Base-by-base conservation (phyloP, 2,113 vertebrate genomes). In the Platichthys stellatus region DNA sequence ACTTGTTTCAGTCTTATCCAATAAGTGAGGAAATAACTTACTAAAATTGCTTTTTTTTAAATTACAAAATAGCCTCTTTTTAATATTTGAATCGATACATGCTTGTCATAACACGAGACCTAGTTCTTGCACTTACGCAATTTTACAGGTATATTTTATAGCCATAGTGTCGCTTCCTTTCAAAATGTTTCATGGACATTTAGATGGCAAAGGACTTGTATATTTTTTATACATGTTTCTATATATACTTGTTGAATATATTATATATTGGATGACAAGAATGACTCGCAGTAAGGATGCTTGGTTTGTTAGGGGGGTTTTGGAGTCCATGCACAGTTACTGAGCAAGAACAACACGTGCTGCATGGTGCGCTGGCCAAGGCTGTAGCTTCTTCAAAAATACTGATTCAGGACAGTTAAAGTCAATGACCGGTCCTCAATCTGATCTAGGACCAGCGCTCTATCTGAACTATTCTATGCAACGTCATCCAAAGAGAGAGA, bases 31-130 rank as follows among this genome's bases (percentile, higher is more conserved):
- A 94, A 93, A 93, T 91, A 89, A 93, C 87, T 91, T 93, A 93
- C 86, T 94, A 93, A 95, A 95, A 93, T 88, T 70, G 40, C 74
- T 81, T 80, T 81, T 86, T 81, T 87, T 89, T 78, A 70, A 89
- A 90, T 92, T 94, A 94, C 90, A 95, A 95, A 95, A 95, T 93
- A 93, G 93, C 91, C 89, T 94, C 87, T 92, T 93, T 31, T 92
- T 90, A 73, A 77, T 88, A 82, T 80, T 90, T 88, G 87, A 93
- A 92, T 89, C 69, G 82, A 90, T 81, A 93, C 94, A 95, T 95
- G 94, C 94, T 92, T 58, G 75, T 89, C 84, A 87, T 93, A 92
- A 90, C 90, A 86, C 92, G 31, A 45, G 86, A 86, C 88, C 69
- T 88, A 84, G 81, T 81, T 86, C 74, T 91, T 90, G 88, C 91